Conservation (phyloP, 2,888 invertebrate species). For the Ecdyonurus torrentis region DNA sequence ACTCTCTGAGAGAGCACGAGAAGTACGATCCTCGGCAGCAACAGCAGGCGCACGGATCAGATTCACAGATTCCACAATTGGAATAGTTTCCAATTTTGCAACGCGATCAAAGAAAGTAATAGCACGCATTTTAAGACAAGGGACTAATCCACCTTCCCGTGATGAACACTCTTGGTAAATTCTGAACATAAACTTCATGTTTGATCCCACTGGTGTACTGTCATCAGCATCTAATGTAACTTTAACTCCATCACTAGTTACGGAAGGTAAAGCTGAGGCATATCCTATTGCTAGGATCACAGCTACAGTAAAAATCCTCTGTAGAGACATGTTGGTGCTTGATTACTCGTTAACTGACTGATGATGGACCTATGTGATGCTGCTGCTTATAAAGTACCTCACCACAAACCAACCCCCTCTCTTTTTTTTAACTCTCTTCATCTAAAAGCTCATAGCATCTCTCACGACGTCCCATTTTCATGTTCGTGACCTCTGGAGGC, state of each 20-base stretch:
- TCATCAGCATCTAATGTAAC: slow-evolving; percentile 17
- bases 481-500: background rate
- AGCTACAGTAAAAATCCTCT: background rate
- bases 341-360: background rate
- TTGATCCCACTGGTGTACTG: slow-evolving; percentile 29
- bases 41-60: slow-evolving; percentile 46
- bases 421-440: background rate
- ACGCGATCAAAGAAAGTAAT: slow-evolving; percentile 61
- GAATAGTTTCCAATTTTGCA: slow-evolving; percentile 27
- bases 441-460: background rate
- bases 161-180: slow-evolving; percentile 63
- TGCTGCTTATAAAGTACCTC: background rate
- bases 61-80: slow-evolving; percentile 42
- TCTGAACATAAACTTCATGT: slow-evolving; percentile 15
- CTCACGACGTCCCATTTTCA: background rate
- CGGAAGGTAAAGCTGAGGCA: slow-evolving; percentile 21
- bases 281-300: slow-evolving; percentile 19
- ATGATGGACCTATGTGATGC: background rate
- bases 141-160: slow-evolving; percentile 45
- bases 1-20: slow-evolving; percentile 38
- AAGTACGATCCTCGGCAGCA: slow-evolving; percentile 24
- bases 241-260: slow-evolving; percentile 24
- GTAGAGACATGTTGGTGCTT: background rate
- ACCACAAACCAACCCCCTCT: background rate
- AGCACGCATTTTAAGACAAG: slow-evolving; percentile 67